phyloP scores from a whole-genome alignment of 2,888 invertebrate species.

The Isotomurus palustris region DNA sequence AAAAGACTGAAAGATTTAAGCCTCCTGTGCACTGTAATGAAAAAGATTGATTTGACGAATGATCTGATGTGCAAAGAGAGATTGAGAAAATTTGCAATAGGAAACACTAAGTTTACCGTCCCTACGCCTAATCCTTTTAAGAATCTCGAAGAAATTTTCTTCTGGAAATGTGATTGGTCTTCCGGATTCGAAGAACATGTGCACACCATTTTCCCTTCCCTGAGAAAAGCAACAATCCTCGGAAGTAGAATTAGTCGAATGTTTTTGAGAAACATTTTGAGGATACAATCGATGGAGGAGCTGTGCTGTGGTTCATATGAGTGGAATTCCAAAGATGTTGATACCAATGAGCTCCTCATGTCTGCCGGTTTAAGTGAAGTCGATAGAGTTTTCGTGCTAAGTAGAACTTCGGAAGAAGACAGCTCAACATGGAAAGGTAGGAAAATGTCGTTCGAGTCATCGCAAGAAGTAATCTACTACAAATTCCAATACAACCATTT shows the following conservation, averaged over 20 bases:
- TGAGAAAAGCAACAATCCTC: conserved; percentile 12
- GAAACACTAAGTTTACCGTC: conserved; percentile 2
- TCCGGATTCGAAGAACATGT: conserved; percentile 19
- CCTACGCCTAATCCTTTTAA: conserved; percentile 6
- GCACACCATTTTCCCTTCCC: conserved; percentile 16
- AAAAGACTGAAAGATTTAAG: conserved; percentile 21
- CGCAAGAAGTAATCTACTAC: conserved; percentile 6
- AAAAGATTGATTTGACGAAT: conserved; percentile 7
- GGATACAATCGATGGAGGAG: conserved; percentile 6
- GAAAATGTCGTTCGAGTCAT: background rate
- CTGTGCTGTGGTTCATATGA: conserved; percentile 12
- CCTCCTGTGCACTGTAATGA: background rate
- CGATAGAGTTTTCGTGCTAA: conserved; percentile 15
- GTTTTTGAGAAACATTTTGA: conserved; percentile 11
- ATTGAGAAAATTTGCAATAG: conserved; percentile 12
- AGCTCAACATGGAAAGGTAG: conserved; percentile 3
- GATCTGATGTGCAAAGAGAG: conserved; percentile 15
- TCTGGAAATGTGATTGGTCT: conserved; percentile 20
- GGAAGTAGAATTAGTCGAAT: conserved; percentile 9
- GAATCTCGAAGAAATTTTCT: conserved; percentile 11
- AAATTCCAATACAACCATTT: conserved; percentile 20
- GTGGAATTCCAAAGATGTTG: conserved; percentile 5
- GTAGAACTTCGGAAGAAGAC: background rate
- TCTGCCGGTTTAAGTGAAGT: background rate
- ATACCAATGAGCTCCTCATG: background rate